A percentile compares a stretch with the other conserved stretches of the same genome.
Conservation (phyloP, 1,140 invertebrate genomes). For the Vanessa atalanta region DNA sequence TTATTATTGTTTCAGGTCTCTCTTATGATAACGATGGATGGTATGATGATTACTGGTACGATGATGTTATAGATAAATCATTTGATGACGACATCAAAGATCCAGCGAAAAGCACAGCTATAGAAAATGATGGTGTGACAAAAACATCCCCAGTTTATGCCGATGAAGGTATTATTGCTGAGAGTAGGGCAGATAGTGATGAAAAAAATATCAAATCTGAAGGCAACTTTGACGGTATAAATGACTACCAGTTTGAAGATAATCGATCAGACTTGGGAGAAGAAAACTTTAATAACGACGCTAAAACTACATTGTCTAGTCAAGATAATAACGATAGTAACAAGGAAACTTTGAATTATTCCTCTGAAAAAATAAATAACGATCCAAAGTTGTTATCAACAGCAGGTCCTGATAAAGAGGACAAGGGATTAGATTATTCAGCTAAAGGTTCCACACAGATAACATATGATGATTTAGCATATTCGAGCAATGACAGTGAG, state of each 20-base stretch:
- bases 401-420: neutral
- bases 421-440: constrained; percentile 5
- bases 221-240: constrained; percentile 34
- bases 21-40: neutral
- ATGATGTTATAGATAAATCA: constrained; percentile 4
- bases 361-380: neutral
- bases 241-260: constrained; percentile 66
- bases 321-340: neutral
- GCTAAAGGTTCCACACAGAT: neutral
- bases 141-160: constrained; percentile 2
- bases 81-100: neutral
- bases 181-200: neutral
- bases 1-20: constrained; percentile 24
- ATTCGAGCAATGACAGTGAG: constrained; percentile 19
- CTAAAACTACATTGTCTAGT: constrained; percentile 17
- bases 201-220: neutral
- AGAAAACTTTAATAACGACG: constrained; percentile 28
- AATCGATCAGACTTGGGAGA: constrained; percentile 56
- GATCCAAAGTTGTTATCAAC: neutral
- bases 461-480: neutral
- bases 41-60: constrained; percentile 30
- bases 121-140: neutral
- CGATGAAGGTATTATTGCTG: neutral
- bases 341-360: neutral
- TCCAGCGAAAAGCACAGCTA: neutral